Evolutionary conservation across 2,113 vertebrate species (phyloP).

Genomic region (Diglossa brunneiventris): DNA sequence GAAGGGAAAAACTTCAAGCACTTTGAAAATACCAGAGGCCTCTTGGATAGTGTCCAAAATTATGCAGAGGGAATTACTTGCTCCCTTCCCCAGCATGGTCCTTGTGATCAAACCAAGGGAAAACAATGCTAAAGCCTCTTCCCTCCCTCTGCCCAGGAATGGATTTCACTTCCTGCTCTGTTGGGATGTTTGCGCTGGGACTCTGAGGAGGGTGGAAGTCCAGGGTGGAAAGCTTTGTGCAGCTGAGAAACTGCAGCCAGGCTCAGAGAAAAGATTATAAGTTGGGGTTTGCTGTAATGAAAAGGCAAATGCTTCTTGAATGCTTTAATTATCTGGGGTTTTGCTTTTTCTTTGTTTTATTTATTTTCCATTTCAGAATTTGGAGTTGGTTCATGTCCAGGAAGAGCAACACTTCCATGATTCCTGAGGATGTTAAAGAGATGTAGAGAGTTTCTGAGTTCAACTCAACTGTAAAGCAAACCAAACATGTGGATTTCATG

Average conservation of each 20-base stretch:
- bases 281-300: background rate
- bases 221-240: background rate
- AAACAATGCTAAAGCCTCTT: background rate
- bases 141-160: background rate
- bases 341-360: background rate
- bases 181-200: background rate
- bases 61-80: background rate
- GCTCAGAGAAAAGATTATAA: background rate
- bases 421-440: conserved; percentile 50
- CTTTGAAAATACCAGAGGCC: background rate
- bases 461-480: conserved; percentile 44
- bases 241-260: background rate
- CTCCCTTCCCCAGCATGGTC: background rate
- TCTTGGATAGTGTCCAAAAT: background rate
- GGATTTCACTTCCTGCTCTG: background rate
- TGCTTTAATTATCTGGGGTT: background rate
- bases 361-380: conserved; percentile 51
- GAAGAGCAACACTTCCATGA: conserved; percentile 18
- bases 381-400: conserved; percentile 45
- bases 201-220: background rate
- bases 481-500: conserved; percentile 22
- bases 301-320: background rate
- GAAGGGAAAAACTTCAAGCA: background rate
- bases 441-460: conserved; percentile 52
- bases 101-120: background rate